Evolutionary conservation across 1,140 invertebrate species (phyloP).

Genomic region (Nebria ingens): DNA sequence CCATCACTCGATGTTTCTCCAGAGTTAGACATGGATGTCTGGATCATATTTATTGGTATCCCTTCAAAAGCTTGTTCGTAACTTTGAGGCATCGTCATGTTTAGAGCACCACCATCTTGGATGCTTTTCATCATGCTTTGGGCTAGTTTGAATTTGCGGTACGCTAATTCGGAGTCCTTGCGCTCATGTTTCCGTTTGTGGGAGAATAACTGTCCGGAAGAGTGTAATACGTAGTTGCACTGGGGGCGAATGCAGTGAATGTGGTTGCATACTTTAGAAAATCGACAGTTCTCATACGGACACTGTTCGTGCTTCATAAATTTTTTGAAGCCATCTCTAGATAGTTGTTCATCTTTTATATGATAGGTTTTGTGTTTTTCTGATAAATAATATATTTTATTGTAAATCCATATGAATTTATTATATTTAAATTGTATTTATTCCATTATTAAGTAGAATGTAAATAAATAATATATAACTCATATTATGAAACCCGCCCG

Average conservation of each 20-base stretch:
- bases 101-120: constrained; percentile 22
- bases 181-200: constrained; percentile 96
- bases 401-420: too few relatives aligned
- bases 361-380: constrained; percentile 99
- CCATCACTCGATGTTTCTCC: constrained; percentile 28
- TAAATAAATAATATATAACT: too few relatives aligned
- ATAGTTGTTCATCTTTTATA: constrained; percentile 92
- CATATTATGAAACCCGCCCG: too few relatives aligned
- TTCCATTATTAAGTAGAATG: too few relatives aligned
- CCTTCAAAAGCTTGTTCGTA: constrained; percentile 27
- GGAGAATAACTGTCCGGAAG: constrained; percentile 92
- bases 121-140: constrained; percentile 36
- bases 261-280: constrained; percentile 92
- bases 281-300: constrained; percentile 81
- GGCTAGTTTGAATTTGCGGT: constrained; percentile 59
- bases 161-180: constrained; percentile 76
- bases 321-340: constrained; percentile 95
- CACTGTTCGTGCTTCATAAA: constrained; percentile 96
- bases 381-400: constrained; percentile 43
- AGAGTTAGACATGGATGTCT: constrained; percentile 28
- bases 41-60: constrained; percentile 19
- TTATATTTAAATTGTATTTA: too few relatives aligned
- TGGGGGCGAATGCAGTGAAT: constrained; percentile 95
- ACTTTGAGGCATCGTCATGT: constrained; percentile 19
- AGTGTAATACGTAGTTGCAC: constrained; percentile 92